A percentile compares a stretch with the other conserved stretches of the same genome.
Evolutionary conservation across 2,797 vertebrate genomes (phyloP).

Genomic region (Mionectes olivaceus): DNA sequence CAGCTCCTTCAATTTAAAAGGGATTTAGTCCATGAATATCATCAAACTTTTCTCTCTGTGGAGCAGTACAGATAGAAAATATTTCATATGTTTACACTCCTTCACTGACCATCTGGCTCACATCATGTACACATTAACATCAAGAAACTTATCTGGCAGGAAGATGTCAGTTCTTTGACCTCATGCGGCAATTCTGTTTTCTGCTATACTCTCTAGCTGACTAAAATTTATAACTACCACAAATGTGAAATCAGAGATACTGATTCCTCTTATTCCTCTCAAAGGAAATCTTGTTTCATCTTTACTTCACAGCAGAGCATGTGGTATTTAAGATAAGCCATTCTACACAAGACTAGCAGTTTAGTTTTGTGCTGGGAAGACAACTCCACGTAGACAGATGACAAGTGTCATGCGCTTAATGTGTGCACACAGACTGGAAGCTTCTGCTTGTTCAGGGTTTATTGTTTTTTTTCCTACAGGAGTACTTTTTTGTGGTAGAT

Average conservation of each 20-base stretch:
- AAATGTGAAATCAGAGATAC: neutral
- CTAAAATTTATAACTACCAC: neutral
- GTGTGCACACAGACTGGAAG: neutral
- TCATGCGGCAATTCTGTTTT: neutral
- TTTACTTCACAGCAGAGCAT: neutral
- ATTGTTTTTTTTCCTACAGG: accelerated
- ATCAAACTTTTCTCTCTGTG: neutral
- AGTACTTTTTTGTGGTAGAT: neutral
- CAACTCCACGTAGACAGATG: neutral
- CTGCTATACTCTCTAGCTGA: neutral
- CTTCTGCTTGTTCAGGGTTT: neutral
- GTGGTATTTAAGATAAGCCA: neutral
- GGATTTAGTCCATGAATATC: neutral
- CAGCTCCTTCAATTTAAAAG: neutral
- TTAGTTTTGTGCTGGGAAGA: neutral
- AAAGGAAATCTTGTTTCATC: neutral
- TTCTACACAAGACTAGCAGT: neutral
- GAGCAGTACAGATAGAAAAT: neutral
- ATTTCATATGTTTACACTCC: neutral
- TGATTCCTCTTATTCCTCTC: neutral
- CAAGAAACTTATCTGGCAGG: neutral
- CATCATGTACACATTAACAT: neutral
- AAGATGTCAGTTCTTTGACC: neutral
- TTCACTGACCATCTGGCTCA: neutral
- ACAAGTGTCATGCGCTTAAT: accelerated